Conservation (phyloP, 2,888 invertebrate genomes). For the Prenolepis imparis region DNA sequence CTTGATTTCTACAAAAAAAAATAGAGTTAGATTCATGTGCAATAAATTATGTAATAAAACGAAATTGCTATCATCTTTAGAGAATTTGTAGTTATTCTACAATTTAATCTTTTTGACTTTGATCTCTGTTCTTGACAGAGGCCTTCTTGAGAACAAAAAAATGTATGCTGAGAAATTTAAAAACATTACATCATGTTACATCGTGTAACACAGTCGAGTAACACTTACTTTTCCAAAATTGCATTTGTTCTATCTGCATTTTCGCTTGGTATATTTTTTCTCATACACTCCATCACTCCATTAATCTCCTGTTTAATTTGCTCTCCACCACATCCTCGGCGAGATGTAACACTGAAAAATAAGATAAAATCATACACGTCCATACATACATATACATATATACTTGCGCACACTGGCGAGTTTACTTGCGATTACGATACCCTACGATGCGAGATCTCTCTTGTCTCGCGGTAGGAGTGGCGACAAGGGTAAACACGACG, state of each 20-base stretch:
- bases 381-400: neutral
- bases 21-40: neutral
- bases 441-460: constrained; percentile 30
- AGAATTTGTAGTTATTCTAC: neutral
- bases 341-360: constrained; percentile 23
- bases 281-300: neutral
- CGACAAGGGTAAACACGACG: constrained; percentile 78
- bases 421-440: constrained; percentile 1
- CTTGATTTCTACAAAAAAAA: neutral
- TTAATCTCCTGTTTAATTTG: constrained; percentile 13
- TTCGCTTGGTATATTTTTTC: constrained; percentile 18
- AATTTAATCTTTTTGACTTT: neutral
- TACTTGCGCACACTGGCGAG: neutral
- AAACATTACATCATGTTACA: neutral
- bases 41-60: neutral
- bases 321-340: neutral
- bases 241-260: neutral
- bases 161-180: neutral
- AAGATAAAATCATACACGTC: constrained; percentile 23
- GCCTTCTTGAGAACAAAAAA: neutral
- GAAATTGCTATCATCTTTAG: neutral
- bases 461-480: constrained; percentile 75
- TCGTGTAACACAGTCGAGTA: neutral
- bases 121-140: neutral
- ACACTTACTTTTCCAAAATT: neutral